Evolutionary conservation across 2,797 vertebrate genomes (phyloP), one percentile per base, ranked within the genome.

Genomic region (Acomys russatus): DNA sequence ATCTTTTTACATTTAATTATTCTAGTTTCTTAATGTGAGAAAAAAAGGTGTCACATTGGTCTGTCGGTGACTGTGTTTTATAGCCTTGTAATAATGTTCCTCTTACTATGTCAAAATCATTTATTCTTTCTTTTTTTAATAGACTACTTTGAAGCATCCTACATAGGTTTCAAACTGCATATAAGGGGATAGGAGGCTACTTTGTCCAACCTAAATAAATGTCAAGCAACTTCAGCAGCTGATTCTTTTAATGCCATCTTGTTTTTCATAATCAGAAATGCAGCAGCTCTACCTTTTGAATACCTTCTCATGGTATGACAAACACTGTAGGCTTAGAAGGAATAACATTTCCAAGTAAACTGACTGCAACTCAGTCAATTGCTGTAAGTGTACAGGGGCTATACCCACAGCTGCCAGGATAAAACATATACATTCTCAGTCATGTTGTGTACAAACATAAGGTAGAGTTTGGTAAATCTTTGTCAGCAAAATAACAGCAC

Each of bases 231-330:
- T 44, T 85, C 25, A 93, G 25, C 28, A 94, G 84, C 49, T 85
- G 3, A 20, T 77, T 94, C 18, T 54, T 76, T 49, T 61, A 70
- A 68, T 20, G 6, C 63, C 35, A 91, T 86, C 78, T 89, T 94
- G 35, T 79, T 68, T 91, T 90, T 86, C 66, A 87, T 59, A 95
- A 93, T 95, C 92, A 84, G 51, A 88, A 92, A 92, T 15, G 59
- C 56, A 95, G 73, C 59, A 18, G 76, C 3, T 86, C 33, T 68
- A 18, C 80, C 54, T 93, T 95, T 94, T 91, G 79, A 91, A 66
- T 76, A 38, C 3, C 35, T 54, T 90, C 25, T 90, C 78, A 92
- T 79, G 15, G 11, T 85, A 35, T 4, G 90, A 54, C 74, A 91
- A 92, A 90, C 6, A 95, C 3, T 23, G 54, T 51, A n/a, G 63